A percentile compares a stretch with the other conserved stretches of the same genome.
These are phyloP conservation scores for Proteles cristata DNA, from an alignment of 2,113 vertebrate genomes.

Conservation along the genomic window DNA sequence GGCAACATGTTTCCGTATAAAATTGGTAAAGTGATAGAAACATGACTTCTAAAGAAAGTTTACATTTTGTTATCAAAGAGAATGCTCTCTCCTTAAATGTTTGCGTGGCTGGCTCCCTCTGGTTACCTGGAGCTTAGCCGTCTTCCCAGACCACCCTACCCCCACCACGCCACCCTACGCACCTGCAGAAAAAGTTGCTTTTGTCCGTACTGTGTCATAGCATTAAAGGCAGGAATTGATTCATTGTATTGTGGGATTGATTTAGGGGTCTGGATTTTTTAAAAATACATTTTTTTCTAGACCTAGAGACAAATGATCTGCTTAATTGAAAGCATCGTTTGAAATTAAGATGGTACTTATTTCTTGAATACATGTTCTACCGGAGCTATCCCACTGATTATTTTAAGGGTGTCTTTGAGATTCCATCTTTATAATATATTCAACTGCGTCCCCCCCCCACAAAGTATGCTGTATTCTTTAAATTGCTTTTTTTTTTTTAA, in stretches of 20 bases:
- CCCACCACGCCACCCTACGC: not conserved
- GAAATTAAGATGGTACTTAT: not conserved
- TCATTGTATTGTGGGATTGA: not conserved
- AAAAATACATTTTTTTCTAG: not conserved
- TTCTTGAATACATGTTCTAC: not conserved
- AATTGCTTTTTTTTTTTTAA: not conserved
- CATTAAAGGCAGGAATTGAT: not conserved
- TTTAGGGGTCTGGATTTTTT: not conserved
- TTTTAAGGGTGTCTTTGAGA: conserved; percentile 3
- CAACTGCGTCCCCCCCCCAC: not conserved
- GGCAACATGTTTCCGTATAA: not conserved
- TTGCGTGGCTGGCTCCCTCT: not conserved
- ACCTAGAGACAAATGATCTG: not conserved
- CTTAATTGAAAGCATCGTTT: not conserved
- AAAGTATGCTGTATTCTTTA: not conserved
- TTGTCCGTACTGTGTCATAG: not conserved
- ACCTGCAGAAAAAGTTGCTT: not conserved
- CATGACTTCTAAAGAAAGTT: not conserved
- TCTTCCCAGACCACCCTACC: too few relatives aligned
- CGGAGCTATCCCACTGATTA: not conserved
- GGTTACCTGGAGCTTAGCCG: not conserved
- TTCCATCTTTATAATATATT: not conserved
- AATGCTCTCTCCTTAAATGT: not conserved
- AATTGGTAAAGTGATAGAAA: not conserved
- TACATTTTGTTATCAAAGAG: not conserved